Conservation (phyloP, 1,140 invertebrate genomes). For the Dendrolimus punctatus region DNA sequence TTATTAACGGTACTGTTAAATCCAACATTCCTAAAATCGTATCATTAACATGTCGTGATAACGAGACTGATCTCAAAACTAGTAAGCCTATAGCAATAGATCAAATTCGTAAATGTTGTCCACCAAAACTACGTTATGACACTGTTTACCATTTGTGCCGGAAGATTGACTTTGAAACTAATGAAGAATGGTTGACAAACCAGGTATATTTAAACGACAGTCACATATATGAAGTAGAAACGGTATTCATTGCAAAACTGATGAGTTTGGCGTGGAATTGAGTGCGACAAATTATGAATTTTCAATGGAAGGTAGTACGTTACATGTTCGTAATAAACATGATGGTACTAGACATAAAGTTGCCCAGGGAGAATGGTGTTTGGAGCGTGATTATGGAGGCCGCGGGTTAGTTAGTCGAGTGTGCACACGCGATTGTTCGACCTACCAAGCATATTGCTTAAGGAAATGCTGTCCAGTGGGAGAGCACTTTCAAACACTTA, state of each 20-base stretch:
- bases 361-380: constrained; percentile 51
- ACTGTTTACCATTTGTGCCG: constrained; percentile 33
- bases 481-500: constrained; percentile 34
- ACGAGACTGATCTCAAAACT: constrained; percentile 17
- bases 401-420: constrained; percentile 38
- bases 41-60: constrained; percentile 37
- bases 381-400: constrained; percentile 36
- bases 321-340: constrained; percentile 23
- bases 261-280: constrained; percentile 45
- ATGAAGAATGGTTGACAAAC: constrained; percentile 24
- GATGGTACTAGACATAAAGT: constrained; percentile 14
- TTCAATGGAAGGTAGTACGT: constrained; percentile 25
- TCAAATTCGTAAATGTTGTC: constrained; percentile 50
- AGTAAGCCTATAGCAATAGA: constrained; percentile 24
- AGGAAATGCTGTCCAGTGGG: constrained; percentile 65
- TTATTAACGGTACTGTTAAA: constrained; percentile 33
- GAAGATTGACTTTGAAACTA: constrained; percentile 12
- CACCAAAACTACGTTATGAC: constrained; percentile 37
- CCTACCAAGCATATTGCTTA: constrained; percentile 48
- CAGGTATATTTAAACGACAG: constrained; percentile 20
- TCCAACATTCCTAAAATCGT: constrained; percentile 46
- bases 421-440: constrained; percentile 39
- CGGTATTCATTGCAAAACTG: constrained; percentile 40
- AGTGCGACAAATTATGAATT: constrained; percentile 28
- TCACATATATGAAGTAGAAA: constrained; percentile 40